Evolutionary conservation across 2,888 invertebrate species (phyloP), one percentile per base, ranked within the genome.

Genomic region (Sphaerophoria rueppellii): DNA sequence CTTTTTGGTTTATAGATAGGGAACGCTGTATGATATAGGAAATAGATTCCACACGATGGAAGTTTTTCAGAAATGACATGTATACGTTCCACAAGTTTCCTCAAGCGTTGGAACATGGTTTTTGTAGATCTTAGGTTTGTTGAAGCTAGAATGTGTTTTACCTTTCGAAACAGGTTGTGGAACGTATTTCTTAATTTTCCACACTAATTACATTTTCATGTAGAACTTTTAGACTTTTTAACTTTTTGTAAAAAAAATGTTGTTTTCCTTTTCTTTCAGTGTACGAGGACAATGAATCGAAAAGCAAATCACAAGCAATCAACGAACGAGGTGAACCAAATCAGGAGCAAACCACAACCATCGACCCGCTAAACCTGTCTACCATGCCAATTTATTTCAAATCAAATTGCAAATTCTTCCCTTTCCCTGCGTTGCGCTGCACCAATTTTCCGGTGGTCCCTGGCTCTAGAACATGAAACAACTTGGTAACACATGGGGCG

Each of bases 341-440:
- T 80, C 83, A 75, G 75, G 71, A 83, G 80, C 61, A 61, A 79
- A 83, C 80, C 80, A 65, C 83, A 75, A 83, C 24, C 24, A 24
- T 24, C 24, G 79, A 75, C 79, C 74, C 75, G 82, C 80, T 67
- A 80, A 83, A 83, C 83, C 83, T 83, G 83, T 83, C 83, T 60
- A 37, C 71, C 55, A 80, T 72, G 75, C 83, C 83, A 83, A 83
- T 83, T 83, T 83, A 83, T 72, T 80, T 83, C 83, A 83, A 80
- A 83, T 83, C 83, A 83, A 83, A 83, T 83, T 69, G 80, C 80
- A 75, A 83, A 83, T 83, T 75, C 71, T 80, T 60, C 71, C 48
- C 55, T 54, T 52, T 52, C 14, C 9, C 43, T 61, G 16, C 24
- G 32, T 48, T 46, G 37, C 46, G 16, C 60, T 82, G 61, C 65